Conservation (phyloP, 2,113 vertebrate species). For the Bubo blakistoni region DNA sequence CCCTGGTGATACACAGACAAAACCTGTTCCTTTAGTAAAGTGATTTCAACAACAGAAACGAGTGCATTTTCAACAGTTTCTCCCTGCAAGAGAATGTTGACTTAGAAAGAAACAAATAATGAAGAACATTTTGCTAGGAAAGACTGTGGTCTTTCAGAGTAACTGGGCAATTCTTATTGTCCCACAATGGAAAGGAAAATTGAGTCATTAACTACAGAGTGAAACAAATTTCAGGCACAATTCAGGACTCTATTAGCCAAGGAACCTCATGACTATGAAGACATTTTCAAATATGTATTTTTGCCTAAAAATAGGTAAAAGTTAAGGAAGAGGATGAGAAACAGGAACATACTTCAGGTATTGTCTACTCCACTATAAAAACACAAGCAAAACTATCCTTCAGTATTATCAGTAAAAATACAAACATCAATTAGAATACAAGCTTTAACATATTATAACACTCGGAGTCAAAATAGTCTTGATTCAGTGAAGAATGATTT, state of each 20-base stretch:
- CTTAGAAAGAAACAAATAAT: constrained; percentile 9
- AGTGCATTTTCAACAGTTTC: neutral
- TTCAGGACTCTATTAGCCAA: neutral
- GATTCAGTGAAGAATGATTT: neutral
- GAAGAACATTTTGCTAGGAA: neutral
- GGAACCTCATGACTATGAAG: neutral
- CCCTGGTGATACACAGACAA: neutral
- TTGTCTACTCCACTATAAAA: neutral
- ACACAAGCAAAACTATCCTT: neutral
- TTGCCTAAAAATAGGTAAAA: neutral
- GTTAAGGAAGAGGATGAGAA: neutral
- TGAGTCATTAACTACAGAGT: neutral
- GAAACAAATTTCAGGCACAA: neutral
- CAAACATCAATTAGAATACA: neutral
- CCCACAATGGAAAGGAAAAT: constrained; percentile 1
- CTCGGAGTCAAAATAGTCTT: neutral
- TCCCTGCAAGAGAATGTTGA: neutral
- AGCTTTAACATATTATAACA: neutral
- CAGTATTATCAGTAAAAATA: neutral
- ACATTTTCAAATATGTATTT: neutral
- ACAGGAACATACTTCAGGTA: neutral
- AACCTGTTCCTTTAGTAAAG: neutral
- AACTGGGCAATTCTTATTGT: neutral
- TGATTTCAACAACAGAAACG: neutral
- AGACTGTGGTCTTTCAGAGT: neutral